Conservation (phyloP, 2,797 vertebrate genomes). For the Argyrosomus regius region DNA sequence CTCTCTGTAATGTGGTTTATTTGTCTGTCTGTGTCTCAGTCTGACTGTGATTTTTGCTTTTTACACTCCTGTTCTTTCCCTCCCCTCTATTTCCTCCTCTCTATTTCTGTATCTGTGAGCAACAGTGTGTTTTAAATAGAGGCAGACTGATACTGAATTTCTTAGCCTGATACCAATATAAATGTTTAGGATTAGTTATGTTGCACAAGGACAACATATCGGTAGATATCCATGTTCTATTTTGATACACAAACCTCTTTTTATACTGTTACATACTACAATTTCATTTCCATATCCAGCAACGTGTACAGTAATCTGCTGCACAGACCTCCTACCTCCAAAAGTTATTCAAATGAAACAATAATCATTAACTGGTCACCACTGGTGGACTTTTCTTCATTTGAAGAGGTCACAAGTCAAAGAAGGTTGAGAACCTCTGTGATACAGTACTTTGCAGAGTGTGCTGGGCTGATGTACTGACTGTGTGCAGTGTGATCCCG, state of each 20-base stretch:
- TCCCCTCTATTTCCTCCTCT: conserved; percentile 34
- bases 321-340: neutral
- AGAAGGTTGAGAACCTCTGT: neutral
- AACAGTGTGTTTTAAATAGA: conserved; percentile 55
- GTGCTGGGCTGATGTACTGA: conserved; percentile 43
- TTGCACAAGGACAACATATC: conserved; percentile 3
- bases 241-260: neutral
- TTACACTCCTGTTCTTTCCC: conserved; percentile 46
- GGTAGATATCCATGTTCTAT: neutral
- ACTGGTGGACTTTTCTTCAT: neutral
- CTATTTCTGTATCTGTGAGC: conserved; percentile 58
- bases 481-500: conserved; percentile 64
- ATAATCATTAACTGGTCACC: neutral
- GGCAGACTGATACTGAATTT: conserved; percentile 32
- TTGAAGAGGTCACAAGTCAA: conserved; percentile 1
- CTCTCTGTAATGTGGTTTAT: conserved; percentile 58
- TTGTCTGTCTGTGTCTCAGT: conserved; percentile 57
- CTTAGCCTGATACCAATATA: conserved; percentile 14
- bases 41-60: conserved; percentile 52
- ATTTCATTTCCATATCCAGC: neutral
- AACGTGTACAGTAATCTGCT: neutral
- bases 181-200: conserved; percentile 7
- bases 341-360: conserved; percentile 1
- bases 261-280: no score
- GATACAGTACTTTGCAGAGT: conserved; percentile 22